A percentile compares a stretch with the other conserved stretches of the same genome.
Conservation (phyloP, 1,140 invertebrate species). For the Heliconius himera region DNA sequence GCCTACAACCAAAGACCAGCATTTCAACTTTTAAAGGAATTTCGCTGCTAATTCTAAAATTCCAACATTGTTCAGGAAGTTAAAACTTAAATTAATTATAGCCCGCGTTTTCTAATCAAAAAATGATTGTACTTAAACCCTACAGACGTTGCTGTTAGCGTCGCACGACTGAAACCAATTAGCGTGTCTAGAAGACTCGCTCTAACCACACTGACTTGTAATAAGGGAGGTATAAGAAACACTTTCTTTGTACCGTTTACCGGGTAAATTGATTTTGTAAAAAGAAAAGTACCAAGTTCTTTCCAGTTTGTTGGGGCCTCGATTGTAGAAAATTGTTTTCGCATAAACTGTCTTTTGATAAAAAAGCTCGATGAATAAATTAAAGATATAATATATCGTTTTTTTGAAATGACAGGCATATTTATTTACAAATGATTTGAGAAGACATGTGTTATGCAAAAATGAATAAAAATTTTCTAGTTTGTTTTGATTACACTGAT, state of each 20-base stretch:
- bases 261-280: slow-evolving; percentile 17
- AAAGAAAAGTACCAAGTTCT: neutral
- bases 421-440: too few relatives aligned
- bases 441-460: too few relatives aligned
- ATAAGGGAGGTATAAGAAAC: slow-evolving; percentile 45
- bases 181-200: slow-evolving; percentile 47
- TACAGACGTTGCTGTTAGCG: slow-evolving; percentile 41
- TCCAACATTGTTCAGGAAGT: neutral
- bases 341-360: too few relatives aligned
- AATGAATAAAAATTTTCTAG: too few relatives aligned
- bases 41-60: slow-evolving; percentile 2
- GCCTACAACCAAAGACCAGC: neutral
- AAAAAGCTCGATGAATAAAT: too few relatives aligned
- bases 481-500: too few relatives aligned
- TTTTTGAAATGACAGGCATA: too few relatives aligned
- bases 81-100: slow-evolving; percentile 13
- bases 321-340: too few relatives aligned
- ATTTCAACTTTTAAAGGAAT: neutral
- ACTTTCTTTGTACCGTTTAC: slow-evolving; percentile 22
- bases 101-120: slow-evolving; percentile 23
- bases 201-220: slow-evolving; percentile 48
- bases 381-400: too few relatives aligned
- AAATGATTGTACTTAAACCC: slow-evolving; percentile 38
- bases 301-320: neutral
- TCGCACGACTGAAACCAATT: slow-evolving; percentile 44